A percentile compares a stretch with the other conserved stretches of the same genome.
Evolutionary conservation across 2,797 vertebrate genomes (phyloP).

Genomic region (Lindbergichthys nudifrons): DNA sequence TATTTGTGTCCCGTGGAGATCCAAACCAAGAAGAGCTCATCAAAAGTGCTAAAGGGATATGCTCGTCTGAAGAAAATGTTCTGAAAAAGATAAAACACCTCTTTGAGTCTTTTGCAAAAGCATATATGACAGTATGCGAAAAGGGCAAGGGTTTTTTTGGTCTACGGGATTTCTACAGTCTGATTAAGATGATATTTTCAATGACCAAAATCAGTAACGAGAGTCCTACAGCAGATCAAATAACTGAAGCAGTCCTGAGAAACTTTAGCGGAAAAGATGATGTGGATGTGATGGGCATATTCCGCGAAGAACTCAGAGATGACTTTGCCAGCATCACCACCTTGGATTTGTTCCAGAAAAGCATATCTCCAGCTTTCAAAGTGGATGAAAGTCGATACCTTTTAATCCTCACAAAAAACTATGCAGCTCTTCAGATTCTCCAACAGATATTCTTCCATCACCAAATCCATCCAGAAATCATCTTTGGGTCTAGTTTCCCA

Average conservation of each 20-base stretch:
- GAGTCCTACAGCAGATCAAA: conserved; percentile 69
- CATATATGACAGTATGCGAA: conserved; percentile 84
- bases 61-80: conserved; percentile 82
- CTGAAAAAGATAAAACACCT: conserved; percentile 79
- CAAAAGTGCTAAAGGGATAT: conserved; percentile 89
- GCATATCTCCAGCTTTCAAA: conserved; percentile 75
- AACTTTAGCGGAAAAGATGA: conserved; percentile 92
- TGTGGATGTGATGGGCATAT: conserved; percentile 80
- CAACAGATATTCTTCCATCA: conserved; percentile 81
- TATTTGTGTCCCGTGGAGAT: conserved; percentile 87
- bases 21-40: conserved; percentile 84
- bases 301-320: conserved; percentile 60
- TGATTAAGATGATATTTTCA: conserved; percentile 92
- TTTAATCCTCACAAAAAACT: conserved; percentile 91
- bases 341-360: conserved; percentile 84
- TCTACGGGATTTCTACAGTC: conserved; percentile 93
- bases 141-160: conserved; percentile 91
- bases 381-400: conserved; percentile 88
- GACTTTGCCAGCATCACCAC: conserved; percentile 71
- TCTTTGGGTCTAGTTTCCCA: conserved; percentile 94
- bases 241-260: conserved; percentile 85
- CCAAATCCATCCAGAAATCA: conserved; percentile 86
- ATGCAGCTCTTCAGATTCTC: conserved; percentile 89
- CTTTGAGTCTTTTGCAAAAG: conserved; percentile 86
- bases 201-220: conserved; percentile 71